These are phyloP conservation scores for Zaprionus nigranus DNA, from an alignment of 1,140 invertebrate species.

Conservation along the genomic window DNA sequence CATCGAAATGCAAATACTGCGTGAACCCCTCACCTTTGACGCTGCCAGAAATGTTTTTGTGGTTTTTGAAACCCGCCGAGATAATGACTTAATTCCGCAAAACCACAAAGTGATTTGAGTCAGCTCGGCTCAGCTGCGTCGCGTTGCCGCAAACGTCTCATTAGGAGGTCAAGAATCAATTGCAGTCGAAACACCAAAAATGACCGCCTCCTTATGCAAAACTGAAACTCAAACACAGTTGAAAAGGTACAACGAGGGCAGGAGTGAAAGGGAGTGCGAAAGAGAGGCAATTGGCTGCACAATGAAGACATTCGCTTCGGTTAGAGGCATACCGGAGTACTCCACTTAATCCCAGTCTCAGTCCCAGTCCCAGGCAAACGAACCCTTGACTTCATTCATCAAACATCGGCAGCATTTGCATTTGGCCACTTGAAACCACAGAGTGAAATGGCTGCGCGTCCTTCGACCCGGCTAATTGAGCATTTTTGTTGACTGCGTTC, in stretches of 20 bases:
- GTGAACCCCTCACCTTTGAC: slow-evolving; percentile 29
- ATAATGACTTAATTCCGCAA: slow-evolving; percentile 49
- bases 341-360: slow-evolving; percentile 13
- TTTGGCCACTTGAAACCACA: slow-evolving; percentile 20
- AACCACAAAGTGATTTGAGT: slow-evolving; percentile 26
- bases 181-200: slow-evolving; percentile 40
- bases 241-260: background rate
- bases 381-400: slow-evolving; percentile 53
- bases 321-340: background rate
- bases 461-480: slow-evolving; percentile 69
- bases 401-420: slow-evolving; percentile 48
- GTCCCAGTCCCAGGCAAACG: background rate
- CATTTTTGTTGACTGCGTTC: slow-evolving; percentile 70
- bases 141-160: slow-evolving; percentile 41
- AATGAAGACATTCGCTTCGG: slow-evolving; percentile 67
- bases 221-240: slow-evolving; percentile 22
- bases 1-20: slow-evolving; percentile 26
- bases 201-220: slow-evolving; percentile 41
- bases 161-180: slow-evolving; percentile 56
- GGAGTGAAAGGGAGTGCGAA: background rate
- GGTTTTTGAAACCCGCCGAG: slow-evolving; percentile 14
- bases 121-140: slow-evolving; percentile 10
- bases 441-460: slow-evolving; percentile 39
- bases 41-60: slow-evolving; percentile 2
- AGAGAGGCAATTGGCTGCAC: slow-evolving; percentile 25